phyloP scores from a whole-genome alignment of 2,113 vertebrate species.

The Cottus gobio region DNA sequence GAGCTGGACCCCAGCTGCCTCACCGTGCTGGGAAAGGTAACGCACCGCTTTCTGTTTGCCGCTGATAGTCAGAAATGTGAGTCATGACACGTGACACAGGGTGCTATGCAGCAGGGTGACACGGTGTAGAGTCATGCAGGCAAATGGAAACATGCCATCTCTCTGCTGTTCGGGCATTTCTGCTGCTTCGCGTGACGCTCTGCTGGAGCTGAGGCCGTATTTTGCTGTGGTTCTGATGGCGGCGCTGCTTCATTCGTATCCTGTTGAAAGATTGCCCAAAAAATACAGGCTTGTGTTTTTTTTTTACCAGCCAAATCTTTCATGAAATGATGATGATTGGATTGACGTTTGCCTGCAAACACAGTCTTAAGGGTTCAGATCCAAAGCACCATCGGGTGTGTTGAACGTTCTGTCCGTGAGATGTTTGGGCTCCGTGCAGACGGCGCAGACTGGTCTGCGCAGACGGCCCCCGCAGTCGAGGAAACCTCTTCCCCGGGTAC shows the following conservation, averaged over 20 bases:
- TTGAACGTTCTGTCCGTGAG: background rate
- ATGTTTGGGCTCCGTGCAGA: conserved; percentile 2
- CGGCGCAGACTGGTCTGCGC: background rate
- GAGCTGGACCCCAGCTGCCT: conserved; percentile 97
- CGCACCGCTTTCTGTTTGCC: background rate
- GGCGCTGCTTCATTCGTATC: background rate
- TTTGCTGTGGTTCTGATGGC: background rate
- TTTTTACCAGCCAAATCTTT: background rate
- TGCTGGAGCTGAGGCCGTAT: background rate
- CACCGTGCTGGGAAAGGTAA: conserved; percentile 98
- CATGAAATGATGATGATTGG: background rate
- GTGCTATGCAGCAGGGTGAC: too few species aligned
- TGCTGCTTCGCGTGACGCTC: background rate
- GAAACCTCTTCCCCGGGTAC: conserved; percentile 9
- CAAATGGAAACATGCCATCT: background rate
- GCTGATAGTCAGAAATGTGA: background rate
- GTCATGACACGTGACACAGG: background rate
- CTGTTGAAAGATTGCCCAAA: background rate
- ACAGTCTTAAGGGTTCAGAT: background rate
- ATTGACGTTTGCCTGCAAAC: background rate
- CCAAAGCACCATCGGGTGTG: background rate
- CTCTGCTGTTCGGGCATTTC: background rate
- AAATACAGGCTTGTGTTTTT: background rate
- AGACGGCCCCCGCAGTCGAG: background rate
- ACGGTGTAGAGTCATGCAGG: background rate